These are phyloP conservation scores for Hyla sarda DNA, from an alignment of 2,113 vertebrate genomes.

Conservation along the genomic window DNA sequence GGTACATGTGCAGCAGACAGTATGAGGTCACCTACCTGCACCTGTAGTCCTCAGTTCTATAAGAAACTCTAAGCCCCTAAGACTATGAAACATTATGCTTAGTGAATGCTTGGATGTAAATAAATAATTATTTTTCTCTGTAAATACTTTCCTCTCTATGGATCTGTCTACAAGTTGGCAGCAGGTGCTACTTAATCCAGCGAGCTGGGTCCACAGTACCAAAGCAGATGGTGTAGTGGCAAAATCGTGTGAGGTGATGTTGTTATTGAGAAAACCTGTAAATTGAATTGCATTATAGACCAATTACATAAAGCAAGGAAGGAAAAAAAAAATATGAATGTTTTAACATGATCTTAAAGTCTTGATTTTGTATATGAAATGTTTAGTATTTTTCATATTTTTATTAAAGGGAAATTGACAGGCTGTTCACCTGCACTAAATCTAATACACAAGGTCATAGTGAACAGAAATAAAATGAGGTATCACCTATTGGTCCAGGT, in stretches of 20 bases:
- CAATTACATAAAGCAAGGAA: conserved; percentile 14
- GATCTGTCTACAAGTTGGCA: conserved; percentile 48
- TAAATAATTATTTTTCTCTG: conserved; percentile 53
- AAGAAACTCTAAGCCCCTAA: conserved; percentile 24
- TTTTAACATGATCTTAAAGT: neutral
- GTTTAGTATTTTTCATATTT: neutral
- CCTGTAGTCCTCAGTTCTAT: conserved; percentile 51
- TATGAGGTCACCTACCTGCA: conserved; percentile 55
- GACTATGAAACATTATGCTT: conserved; percentile 51
- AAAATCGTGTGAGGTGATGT: conserved; percentile 47
- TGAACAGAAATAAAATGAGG: too few species aligned
- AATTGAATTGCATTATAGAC: conserved; percentile 20
- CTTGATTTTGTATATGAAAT: neutral
- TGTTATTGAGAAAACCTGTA: conserved; percentile 35
- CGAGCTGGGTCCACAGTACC: conserved; percentile 27
- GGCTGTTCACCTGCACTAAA: too few species aligned
- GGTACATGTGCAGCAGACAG: conserved; percentile 42
- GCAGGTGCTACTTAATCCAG: conserved; percentile 58
- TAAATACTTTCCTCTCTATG: conserved; percentile 47
- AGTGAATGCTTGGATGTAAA: conserved; percentile 50
- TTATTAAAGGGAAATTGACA: too few species aligned
- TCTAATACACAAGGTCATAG: too few species aligned
- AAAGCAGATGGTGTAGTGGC: conserved; percentile 50
- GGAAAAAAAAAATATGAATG: neutral
- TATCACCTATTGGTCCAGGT: too few species aligned